A percentile compares a stretch with the other conserved stretches of the same genome.
Conservation (phyloP, 2,113 vertebrate species). For the Psophia crepitans region DNA sequence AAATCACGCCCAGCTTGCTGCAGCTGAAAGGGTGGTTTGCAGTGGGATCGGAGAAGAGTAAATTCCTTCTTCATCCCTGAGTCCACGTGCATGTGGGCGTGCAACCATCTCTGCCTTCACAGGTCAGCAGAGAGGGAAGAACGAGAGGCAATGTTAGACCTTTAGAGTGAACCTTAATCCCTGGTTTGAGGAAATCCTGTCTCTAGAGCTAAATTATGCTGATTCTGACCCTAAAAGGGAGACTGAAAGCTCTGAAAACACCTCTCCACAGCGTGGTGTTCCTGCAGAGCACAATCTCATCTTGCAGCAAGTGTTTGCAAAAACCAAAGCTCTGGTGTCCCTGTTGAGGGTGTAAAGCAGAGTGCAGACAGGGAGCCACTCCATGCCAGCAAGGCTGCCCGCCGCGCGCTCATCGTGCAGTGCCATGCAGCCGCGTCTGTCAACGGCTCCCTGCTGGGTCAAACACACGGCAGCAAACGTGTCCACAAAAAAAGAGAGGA, state of each 20-base stretch:
- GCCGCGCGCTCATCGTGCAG: background rate
- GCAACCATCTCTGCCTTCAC: accelerated
- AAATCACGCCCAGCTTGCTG: background rate
- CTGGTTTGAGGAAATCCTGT: background rate
- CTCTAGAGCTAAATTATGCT: background rate
- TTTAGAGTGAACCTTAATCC: background rate
- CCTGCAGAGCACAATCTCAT: background rate
- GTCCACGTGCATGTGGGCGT: accelerated
- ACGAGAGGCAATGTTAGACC: background rate
- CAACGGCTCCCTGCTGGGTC: background rate
- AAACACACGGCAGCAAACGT: background rate
- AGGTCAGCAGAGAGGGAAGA: background rate
- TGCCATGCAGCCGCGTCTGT: accelerated
- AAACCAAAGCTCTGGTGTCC: background rate
- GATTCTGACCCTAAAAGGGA: background rate
- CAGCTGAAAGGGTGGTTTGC: background rate
- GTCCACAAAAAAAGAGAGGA: background rate
- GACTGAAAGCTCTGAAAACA: background rate
- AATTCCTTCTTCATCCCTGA: background rate
- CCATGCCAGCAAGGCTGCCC: background rate
- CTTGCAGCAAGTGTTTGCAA: background rate
- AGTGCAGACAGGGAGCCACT: background rate
- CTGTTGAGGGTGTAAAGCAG: background rate
- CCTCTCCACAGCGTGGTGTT: background rate
- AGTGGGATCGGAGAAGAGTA: background rate